These are phyloP conservation scores for Hestina assimilis DNA, from an alignment of 1,140 invertebrate species.

Conservation along the genomic window DNA sequence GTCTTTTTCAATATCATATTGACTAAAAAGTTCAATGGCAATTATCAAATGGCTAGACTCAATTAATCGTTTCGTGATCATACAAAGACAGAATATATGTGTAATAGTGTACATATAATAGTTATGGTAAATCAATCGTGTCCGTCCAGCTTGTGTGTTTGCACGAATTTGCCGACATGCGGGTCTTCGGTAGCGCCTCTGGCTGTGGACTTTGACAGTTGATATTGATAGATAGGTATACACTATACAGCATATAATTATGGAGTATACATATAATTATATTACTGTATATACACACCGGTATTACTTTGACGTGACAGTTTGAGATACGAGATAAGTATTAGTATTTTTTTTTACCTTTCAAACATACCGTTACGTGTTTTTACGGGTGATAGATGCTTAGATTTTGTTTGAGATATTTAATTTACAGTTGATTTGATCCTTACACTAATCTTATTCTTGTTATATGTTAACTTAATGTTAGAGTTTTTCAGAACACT, in stretches of 20 bases:
- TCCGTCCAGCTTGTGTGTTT: not conserved
- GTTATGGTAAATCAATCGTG: not conserved
- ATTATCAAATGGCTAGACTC: too few species aligned
- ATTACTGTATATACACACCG: not conserved
- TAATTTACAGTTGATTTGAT: too few species aligned
- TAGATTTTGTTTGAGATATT: too few species aligned
- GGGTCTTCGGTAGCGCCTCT: not conserved
- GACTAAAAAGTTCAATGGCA: too few species aligned
- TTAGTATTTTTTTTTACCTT: not conserved
- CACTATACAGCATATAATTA: too few species aligned
- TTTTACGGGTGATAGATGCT: not conserved
- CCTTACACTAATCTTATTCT: too few species aligned
- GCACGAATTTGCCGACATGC: slow-evolving; percentile 4
- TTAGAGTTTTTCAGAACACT: too few species aligned
- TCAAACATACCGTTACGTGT: not conserved
- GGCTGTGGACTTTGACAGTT: slow-evolving; percentile 8
- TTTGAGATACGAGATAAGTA: slow-evolving; percentile 14
- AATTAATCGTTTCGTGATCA: too few species aligned
- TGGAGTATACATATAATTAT: not conserved
- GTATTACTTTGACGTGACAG: slow-evolving; percentile 6
- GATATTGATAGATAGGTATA: not conserved
- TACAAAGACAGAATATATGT: too few species aligned
- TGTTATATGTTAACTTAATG: too few species aligned
- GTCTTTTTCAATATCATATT: too few species aligned
- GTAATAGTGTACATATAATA: not conserved